These are phyloP conservation scores for human (Homo sapiens) DNA, from an alignment of 2,113 vertebrate species.

Conservation along the genomic window GRCh38 chr13:87805001-87805500, in stretches of 20 bases:
- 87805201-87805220: background rate
- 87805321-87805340: background rate
- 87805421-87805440: background rate
- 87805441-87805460: background rate
- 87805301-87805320: background rate
- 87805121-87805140: background rate
- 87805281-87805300: background rate
- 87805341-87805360: background rate
- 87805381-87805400: background rate
- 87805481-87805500: background rate
- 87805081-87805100: background rate
- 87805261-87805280: background rate
- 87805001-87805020: background rate
- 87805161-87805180: background rate
- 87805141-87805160: background rate
- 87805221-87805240: background rate
- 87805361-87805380: too few relatives aligned
- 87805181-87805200: background rate
- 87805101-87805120: background rate
- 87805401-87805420: background rate
- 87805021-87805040: background rate
- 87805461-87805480: background rate
- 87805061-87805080: background rate
- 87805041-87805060: background rate
- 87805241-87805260: background rate